A percentile compares a stretch with the other conserved stretches of the same genome.
phyloP scores from a whole-genome alignment of 2,797 vertebrate species.

The Eptatretus atami region DNA sequence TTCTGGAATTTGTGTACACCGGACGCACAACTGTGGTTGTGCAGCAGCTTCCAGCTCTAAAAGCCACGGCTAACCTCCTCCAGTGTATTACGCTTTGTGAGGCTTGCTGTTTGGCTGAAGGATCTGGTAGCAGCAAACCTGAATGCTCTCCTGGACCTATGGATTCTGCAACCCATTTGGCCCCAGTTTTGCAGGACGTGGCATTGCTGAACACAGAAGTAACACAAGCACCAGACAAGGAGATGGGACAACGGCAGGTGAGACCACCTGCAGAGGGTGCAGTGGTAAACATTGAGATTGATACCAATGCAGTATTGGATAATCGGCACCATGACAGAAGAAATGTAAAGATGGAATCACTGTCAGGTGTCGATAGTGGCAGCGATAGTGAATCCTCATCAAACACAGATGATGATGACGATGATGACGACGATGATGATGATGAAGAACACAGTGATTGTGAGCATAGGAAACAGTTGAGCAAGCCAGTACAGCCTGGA shows the following conservation, averaged over 20 bases:
- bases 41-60: constrained; percentile 12
- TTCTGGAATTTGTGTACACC: constrained; percentile 63
- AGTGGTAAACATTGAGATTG: constrained; percentile 3
- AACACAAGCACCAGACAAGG: no score
- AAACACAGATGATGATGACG: constrained; percentile 1
- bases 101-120: no score
- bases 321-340: constrained; percentile 4
- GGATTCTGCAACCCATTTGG: no score
- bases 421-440: constrained; percentile 10
- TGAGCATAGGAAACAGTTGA: neutral
- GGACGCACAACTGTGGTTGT: constrained; percentile 35
- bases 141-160: no score
- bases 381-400: neutral
- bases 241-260: neutral
- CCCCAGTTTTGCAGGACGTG: no score
- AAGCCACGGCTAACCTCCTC: no score
- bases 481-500: constrained; percentile 3
- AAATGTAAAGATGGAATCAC: neutral
- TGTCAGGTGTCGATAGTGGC: neutral
- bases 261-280: constrained; percentile 2
- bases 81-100: no score
- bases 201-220: no score
- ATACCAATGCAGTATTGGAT: constrained; percentile 5
- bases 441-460: constrained; percentile 7
- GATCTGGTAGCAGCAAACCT: no score